A percentile compares a stretch with the other conserved stretches of the same genome.
These are phyloP conservation scores for Eupithecia vulgata DNA, from an alignment of 2,888 invertebrate species.

Conservation along the genomic window DNA sequence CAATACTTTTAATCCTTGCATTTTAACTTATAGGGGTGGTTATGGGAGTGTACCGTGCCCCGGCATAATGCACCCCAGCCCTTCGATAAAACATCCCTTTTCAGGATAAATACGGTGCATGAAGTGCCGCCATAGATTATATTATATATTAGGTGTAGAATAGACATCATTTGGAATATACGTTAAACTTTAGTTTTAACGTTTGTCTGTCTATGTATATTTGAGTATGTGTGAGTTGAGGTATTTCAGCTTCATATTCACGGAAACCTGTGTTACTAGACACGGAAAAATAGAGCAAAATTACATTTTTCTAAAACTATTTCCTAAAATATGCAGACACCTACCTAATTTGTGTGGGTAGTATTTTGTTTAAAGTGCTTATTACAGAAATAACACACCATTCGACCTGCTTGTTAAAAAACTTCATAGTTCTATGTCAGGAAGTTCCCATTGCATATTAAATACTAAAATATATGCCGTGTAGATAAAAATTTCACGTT, in stretches of 20 bases:
- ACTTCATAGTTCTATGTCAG: background rate
- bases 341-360: background rate
- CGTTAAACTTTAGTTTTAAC: background rate
- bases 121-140: conserved; percentile 34
- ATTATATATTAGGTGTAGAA: background rate
- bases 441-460: background rate
- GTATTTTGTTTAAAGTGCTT: background rate
- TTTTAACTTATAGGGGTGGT: conserved; percentile 51
- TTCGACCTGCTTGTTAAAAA: background rate
- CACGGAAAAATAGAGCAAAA: background rate
- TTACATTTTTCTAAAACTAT: background rate
- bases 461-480: background rate
- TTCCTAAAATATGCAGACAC: background rate
- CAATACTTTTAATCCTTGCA: conserved; percentile 53
- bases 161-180: background rate
- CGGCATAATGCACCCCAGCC: conserved; percentile 55
- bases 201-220: background rate
- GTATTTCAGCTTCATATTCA: background rate
- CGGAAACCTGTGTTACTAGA: background rate
- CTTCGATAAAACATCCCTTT: conserved; percentile 56
- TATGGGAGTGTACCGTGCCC: conserved; percentile 51
- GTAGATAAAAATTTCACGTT: background rate
- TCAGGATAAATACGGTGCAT: conserved; percentile 50
- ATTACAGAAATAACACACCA: background rate
- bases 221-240: no score